These are phyloP conservation scores for Tapirus terrestris DNA, from an alignment of 2,113 vertebrate species.

Conservation along the genomic window DNA sequence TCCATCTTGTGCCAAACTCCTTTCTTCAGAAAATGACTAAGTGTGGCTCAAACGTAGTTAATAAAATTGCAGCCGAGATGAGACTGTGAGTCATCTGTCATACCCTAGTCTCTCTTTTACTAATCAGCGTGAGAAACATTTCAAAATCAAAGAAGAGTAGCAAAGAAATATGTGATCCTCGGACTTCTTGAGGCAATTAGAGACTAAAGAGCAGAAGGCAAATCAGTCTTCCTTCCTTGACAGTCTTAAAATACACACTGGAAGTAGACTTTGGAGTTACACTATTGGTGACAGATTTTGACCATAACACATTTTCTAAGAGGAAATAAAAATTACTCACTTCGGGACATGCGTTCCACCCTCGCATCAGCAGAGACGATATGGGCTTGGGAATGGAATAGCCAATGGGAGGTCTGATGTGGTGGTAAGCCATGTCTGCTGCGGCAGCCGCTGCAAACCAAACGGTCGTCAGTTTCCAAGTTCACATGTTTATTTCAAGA, in stretches of 20 bases:
- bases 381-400: slow-evolving; percentile 97
- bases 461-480: background rate
- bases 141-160: slow-evolving; percentile 61
- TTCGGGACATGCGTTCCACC: slow-evolving; percentile 96
- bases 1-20: slow-evolving; percentile 15
- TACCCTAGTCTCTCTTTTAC: slow-evolving; percentile 52
- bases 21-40: slow-evolving; percentile 56
- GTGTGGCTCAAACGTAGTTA: slow-evolving; percentile 27
- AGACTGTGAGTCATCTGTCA: slow-evolving; percentile 63
- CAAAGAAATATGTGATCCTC: slow-evolving; percentile 57
- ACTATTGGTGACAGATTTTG: slow-evolving; percentile 58
- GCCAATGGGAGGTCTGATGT: slow-evolving; percentile 94
- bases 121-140: slow-evolving; percentile 66
- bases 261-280: slow-evolving; percentile 49
- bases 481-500: fast-evolving
- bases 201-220: slow-evolving; percentile 65
- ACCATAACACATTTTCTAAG: slow-evolving; percentile 63
- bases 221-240: slow-evolving; percentile 52
- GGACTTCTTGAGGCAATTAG: slow-evolving; percentile 66
- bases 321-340: slow-evolving; percentile 85
- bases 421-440: slow-evolving; percentile 97
- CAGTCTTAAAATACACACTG: slow-evolving; percentile 61
- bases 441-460: slow-evolving; percentile 90
- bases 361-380: slow-evolving; percentile 93
- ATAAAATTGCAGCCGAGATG: slow-evolving; percentile 66